phyloP scores from a whole-genome alignment of 2,888 invertebrate species.

The Mythimna vitellina region DNA sequence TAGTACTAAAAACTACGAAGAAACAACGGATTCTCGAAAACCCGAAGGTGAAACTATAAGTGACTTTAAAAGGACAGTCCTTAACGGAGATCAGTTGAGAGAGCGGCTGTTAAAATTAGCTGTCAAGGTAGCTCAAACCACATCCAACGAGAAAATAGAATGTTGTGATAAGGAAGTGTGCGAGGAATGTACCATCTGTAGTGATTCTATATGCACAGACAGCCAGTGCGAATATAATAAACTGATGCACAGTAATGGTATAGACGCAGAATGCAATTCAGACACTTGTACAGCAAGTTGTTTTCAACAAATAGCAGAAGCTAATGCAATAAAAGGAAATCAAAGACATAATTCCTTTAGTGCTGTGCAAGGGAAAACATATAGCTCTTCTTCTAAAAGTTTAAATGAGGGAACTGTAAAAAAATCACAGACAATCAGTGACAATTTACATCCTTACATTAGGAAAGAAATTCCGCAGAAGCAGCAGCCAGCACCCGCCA shows the following conservation, averaged over 20 bases:
- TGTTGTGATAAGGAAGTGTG: constrained; percentile 89
- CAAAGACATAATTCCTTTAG: constrained; percentile 88
- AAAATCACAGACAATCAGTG: constrained; percentile 86
- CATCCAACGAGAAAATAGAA: constrained; percentile 87
- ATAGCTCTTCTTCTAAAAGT: constrained; percentile 75
- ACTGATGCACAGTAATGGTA: constrained; percentile 85
- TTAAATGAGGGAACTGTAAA: constrained; percentile 82
- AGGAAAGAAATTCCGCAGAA: constrained; percentile 86
- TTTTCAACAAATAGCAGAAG: constrained; percentile 82
- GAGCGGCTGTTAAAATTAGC: constrained; percentile 92
- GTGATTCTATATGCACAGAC: constrained; percentile 88
- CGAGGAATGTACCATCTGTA: constrained; percentile 88
- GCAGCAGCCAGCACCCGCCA: constrained; percentile 68
- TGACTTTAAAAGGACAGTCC: constrained; percentile 86
- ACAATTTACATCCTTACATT: constrained; percentile 88
- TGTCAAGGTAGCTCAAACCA: constrained; percentile 86
- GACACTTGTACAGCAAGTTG: constrained; percentile 86
- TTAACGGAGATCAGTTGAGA: constrained; percentile 92
- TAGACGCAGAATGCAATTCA: constrained; percentile 85
- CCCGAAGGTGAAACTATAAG: constrained; percentile 80
- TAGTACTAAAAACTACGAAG: constrained; percentile 78
- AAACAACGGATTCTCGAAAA: constrained; percentile 70
- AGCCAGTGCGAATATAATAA: constrained; percentile 89
- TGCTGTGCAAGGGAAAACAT: constrained; percentile 85
- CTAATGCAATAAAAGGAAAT: constrained; percentile 76